These are phyloP conservation scores for Mamestra configurata DNA, from an alignment of 1,140 invertebrate genomes.

Conservation along the genomic window DNA sequence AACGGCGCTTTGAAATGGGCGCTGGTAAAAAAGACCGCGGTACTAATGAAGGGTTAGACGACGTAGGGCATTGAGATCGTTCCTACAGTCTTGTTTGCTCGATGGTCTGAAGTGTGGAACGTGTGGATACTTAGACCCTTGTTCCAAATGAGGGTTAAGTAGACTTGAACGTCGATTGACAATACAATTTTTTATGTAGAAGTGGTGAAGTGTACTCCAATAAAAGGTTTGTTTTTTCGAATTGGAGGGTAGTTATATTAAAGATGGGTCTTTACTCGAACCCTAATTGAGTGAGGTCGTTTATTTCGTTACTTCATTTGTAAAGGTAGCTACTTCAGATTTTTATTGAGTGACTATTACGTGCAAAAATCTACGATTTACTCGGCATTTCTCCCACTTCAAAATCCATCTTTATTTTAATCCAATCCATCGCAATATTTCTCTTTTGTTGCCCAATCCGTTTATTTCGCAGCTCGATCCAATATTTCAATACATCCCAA, in stretches of 20 bases:
- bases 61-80: conserved; percentile 57
- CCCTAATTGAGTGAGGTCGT: background rate
- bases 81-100: conserved; percentile 25
- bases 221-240: conserved; percentile 11
- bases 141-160: conserved; percentile 32
- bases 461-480: background rate
- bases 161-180: conserved; percentile 31
- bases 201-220: conserved; percentile 6
- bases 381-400: too few species aligned
- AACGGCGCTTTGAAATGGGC: conserved; percentile 72
- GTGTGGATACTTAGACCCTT: conserved; percentile 43
- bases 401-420: background rate
- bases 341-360: conserved; percentile 3
- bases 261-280: background rate
- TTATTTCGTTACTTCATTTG: conserved; percentile 2
- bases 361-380: background rate
- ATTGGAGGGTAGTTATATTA: background rate
- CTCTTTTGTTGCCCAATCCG: conserved; percentile 21
- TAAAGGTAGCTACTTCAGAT: background rate
- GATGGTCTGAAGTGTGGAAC: conserved; percentile 18
- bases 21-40: conserved; percentile 68
- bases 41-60: conserved; percentile 79
- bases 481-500: conserved; percentile 32
- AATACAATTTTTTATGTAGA: conserved; percentile 29
- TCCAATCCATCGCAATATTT: background rate